A percentile compares a stretch with the other conserved stretches of the same genome.
These are phyloP conservation scores for Cuniculus paca DNA, from an alignment of 2,797 vertebrate species.

Conservation along the genomic window DNA sequence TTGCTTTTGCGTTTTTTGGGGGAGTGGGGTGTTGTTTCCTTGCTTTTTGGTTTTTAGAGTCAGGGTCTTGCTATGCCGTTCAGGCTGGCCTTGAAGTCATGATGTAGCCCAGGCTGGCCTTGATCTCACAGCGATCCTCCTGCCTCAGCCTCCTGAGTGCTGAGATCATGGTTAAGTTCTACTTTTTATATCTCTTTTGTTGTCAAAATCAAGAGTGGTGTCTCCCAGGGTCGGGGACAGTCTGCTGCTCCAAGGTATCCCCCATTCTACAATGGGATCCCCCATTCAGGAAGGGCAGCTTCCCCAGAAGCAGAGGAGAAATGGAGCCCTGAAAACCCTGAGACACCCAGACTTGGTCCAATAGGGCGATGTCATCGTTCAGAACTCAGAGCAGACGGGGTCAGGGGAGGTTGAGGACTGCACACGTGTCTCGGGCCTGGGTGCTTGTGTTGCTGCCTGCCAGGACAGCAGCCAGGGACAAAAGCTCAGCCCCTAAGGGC, in stretches of 20 bases:
- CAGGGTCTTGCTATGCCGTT: background rate
- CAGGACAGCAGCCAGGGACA: background rate
- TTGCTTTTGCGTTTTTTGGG: too few species aligned
- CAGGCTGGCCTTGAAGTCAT: background rate
- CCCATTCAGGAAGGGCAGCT: background rate
- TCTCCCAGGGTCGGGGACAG: background rate
- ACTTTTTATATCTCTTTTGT: background rate
- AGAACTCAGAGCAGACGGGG: background rate
- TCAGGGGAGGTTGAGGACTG: background rate
- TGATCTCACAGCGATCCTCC: background rate
- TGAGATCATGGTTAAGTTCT: background rate
- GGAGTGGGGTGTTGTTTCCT: background rate
- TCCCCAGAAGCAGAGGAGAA: background rate
- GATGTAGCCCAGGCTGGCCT: background rate
- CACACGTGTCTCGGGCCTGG: rapidly evolving
- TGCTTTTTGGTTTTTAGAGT: background rate
- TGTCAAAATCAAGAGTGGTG: background rate
- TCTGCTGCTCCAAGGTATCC: background rate
- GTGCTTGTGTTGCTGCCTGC: background rate
- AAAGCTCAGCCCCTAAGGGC: background rate
- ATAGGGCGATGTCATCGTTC: background rate
- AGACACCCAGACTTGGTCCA: background rate
- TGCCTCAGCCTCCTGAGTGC: background rate
- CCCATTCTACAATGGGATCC: background rate
- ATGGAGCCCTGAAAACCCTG: background rate